Evolutionary conservation across 2,113 vertebrate species (phyloP).

Genomic region (Recurvirostra avosetta): DNA sequence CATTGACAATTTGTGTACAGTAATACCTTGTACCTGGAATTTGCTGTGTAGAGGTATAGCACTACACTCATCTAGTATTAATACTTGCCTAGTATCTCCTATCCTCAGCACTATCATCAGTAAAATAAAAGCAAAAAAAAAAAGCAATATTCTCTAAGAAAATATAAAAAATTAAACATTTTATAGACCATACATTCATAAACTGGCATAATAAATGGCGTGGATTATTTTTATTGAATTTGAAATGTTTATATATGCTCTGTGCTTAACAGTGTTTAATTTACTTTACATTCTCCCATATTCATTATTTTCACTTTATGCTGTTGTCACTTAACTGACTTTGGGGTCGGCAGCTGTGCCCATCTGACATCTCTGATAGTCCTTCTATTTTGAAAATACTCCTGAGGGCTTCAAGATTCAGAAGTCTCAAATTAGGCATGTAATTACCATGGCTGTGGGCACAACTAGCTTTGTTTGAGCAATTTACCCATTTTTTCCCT

Average conservation of each 20-base stretch:
- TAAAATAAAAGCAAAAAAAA: not conserved
- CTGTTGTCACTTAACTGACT: not conserved
- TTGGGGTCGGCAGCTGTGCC: not conserved
- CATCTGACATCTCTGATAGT: not conserved
- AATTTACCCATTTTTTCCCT: not conserved
- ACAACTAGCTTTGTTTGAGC: not conserved
- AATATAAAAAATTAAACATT: not conserved
- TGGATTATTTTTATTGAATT: not conserved
- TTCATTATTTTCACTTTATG: not conserved
- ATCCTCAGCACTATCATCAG: not conserved
- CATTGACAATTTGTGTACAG: not conserved
- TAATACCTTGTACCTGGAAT: slow-evolving; percentile 9
- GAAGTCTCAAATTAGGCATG: not conserved
- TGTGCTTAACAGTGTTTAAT: not conserved
- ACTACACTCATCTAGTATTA: not conserved
- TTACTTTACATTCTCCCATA: not conserved
- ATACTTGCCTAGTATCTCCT: not conserved
- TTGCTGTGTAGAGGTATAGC: not conserved
- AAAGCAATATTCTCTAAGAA: not conserved
- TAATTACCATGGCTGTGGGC: not conserved
- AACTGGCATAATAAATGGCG: not conserved
- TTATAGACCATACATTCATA: not conserved
- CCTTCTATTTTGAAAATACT: not conserved
- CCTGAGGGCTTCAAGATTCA: not conserved
- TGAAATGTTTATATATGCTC: not conserved